These are phyloP conservation scores for Heliothis virescens DNA, from an alignment of 1,140 invertebrate genomes.

Conservation along the genomic window DNA sequence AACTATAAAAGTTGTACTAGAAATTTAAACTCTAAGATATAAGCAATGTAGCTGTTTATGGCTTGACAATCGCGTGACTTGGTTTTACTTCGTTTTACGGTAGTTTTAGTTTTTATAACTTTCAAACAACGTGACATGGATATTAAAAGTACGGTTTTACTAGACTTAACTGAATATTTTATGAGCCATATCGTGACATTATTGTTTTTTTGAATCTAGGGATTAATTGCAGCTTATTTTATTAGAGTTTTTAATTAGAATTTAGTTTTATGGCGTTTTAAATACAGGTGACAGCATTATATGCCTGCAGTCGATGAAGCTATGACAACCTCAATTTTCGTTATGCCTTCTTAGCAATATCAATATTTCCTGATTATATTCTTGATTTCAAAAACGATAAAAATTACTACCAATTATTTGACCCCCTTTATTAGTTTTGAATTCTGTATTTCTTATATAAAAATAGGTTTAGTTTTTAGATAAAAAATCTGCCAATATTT, in stretches of 20 bases:
- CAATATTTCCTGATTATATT: no score
- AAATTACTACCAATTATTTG: no score
- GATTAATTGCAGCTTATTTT: neutral
- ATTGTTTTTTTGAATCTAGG: neutral
- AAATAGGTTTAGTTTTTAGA: no score
- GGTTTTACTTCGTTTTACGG: slow-evolving; percentile 27
- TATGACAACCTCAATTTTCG: no score
- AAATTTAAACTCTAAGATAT: neutral
- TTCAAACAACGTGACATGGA: neutral
- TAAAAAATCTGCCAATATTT: no score
- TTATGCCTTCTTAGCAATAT: no score
- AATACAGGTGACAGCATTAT: no score
- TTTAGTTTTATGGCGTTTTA: neutral
- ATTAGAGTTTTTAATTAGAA: neutral
- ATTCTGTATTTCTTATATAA: no score
- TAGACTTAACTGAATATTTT: slow-evolving; percentile 27
- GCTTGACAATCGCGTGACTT: slow-evolving; percentile 19
- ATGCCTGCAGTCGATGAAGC: no score
- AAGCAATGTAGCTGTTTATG: slow-evolving; percentile 7
- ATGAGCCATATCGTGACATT: neutral
- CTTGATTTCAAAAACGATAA: no score
- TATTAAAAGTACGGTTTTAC: slow-evolving; percentile 21
- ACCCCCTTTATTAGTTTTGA: no score
- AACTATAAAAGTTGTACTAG: no score
- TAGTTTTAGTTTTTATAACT: slow-evolving; percentile 34